Evolutionary conservation across 1,140 invertebrate genomes (phyloP).

Genomic region (Drosophila dunni): DNA sequence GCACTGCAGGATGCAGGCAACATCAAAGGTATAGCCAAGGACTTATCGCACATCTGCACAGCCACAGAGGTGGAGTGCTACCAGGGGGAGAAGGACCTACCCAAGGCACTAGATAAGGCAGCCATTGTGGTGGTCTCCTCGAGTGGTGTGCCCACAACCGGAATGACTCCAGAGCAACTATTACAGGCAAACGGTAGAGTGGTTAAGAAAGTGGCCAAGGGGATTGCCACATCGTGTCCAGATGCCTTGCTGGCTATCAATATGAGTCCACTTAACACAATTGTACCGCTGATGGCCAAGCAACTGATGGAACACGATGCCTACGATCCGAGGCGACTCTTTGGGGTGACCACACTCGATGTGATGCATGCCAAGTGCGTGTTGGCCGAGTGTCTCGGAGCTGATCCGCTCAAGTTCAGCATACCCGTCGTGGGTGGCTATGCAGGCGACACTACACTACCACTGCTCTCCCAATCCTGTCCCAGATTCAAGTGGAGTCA

Average conservation of each 20-base stretch:
- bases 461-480: conserved; percentile 94
- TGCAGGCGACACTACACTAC: conserved; percentile 98
- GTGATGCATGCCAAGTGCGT: conserved; percentile 97
- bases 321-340: conserved; percentile 95
- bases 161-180: conserved; percentile 96
- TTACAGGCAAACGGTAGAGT: conserved; percentile 98
- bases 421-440: conserved; percentile 99
- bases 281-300: conserved; percentile 94
- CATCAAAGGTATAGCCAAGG: conserved; percentile 92
- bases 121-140: conserved; percentile 98
- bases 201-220: conserved; percentile 92
- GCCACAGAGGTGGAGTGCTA: conserved; percentile 88
- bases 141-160: conserved; percentile 96
- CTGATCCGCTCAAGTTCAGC: conserved; percentile 91
- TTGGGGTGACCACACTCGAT: conserved; percentile 98
- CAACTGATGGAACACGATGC: not conserved
- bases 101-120: conserved; percentile 71
- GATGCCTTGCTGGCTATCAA: conserved; percentile 97
- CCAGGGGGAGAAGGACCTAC: conserved; percentile 85
- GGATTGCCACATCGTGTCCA: conserved; percentile 91
- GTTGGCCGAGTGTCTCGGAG: conserved; percentile 91
- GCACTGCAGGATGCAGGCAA: conserved; percentile 93
- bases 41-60: conserved; percentile 93
- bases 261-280: conserved; percentile 98
- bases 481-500: conserved; percentile 90